Evolutionary conservation across 1,140 invertebrate genomes (phyloP), one percentile per base, ranked within the genome.

Genomic region (Aphaenogaster ashmeadi): DNA sequence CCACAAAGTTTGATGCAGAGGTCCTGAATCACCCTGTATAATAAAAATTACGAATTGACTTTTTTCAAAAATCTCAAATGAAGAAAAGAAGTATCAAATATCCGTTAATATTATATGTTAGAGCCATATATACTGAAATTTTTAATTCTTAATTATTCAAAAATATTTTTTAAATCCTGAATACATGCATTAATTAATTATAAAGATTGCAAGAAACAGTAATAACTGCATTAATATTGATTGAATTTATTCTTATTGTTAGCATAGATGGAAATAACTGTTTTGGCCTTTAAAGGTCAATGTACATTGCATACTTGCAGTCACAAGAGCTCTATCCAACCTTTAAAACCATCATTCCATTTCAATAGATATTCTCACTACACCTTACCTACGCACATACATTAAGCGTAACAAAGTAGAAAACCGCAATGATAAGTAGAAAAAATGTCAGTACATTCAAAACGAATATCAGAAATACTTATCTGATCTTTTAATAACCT

Each of bases 221-320:
- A 44, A 71, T 69, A 38, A 15, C 15, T 13, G 0, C 1, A 33
- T 27, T 44, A 11, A 52, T 58, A 80, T 83, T 44, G 11, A 50
- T 58, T 83, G 21, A 44, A 58, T 83, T 33, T 58, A 47, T 38
- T 27, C 15, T 33, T 44, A 62, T 44, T n/a, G 33, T 69, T 47
- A 54, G 1, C 62, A 21, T 15, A 38, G 36, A 41, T 69, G 13
- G 50, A 74, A 47, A 72, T 58, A 81, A 44, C n/a, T 33, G 18
- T 74, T 74, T 83, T 58, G 21, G 52, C 80, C 67, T 83, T 83
- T 83, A 83, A 74, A 60, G 52, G 52, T 83, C 52, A 58, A 74
- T 50, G 60, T 56, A 47, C 64, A 71, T 18, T 9, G 11, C 21
- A 41, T 41, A 13, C 4, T 50, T 36, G 27, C 11, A 72, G 13